Evolutionary conservation across 2,888 invertebrate species (phyloP).

Genomic region (Biston betularia): DNA sequence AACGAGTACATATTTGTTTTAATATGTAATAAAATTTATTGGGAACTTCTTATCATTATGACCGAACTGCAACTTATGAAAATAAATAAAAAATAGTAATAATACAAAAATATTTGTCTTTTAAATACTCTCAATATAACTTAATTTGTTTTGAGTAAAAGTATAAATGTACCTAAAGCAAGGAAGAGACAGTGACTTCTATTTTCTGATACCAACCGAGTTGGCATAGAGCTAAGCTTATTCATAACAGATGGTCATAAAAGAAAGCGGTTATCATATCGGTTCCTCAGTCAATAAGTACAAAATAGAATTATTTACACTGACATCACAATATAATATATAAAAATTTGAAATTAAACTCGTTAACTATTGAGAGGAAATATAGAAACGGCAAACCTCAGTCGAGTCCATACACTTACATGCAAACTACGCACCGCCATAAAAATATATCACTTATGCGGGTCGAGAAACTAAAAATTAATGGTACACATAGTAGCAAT

Average conservation of each 20-base stretch:
- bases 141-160: conserved; percentile 28
- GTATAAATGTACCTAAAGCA: conserved; percentile 28
- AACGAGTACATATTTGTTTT: conserved; percentile 52
- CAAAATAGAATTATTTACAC: conserved; percentile 76
- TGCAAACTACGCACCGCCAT: conserved; percentile 34
- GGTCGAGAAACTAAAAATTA: conserved; percentile 9
- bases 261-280: conserved; percentile 3
- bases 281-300: conserved; percentile 71
- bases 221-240: conserved; percentile 43
- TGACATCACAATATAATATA: conserved; percentile 63
- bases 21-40: conserved; percentile 76
- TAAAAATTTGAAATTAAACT: conserved; percentile 69
- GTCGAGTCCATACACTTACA: conserved; percentile 58
- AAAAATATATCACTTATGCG: conserved; percentile 31
- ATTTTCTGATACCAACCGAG: conserved; percentile 36
- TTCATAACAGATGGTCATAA: conserved; percentile 44
- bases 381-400: conserved; percentile 51
- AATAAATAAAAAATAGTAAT: conserved; percentile 67
- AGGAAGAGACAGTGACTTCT: conserved; percentile 48
- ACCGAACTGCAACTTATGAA: conserved; percentile 61
- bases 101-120: conserved; percentile 81
- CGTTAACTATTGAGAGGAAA: conserved; percentile 47
- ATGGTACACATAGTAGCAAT: conserved; percentile 15
- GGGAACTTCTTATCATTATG: conserved; percentile 62
- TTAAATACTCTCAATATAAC: conserved; percentile 57